A percentile compares a stretch with the other conserved stretches of the same genome.
Evolutionary conservation across 2,113 vertebrate genomes (phyloP).

Genomic region (Lota lota): DNA sequence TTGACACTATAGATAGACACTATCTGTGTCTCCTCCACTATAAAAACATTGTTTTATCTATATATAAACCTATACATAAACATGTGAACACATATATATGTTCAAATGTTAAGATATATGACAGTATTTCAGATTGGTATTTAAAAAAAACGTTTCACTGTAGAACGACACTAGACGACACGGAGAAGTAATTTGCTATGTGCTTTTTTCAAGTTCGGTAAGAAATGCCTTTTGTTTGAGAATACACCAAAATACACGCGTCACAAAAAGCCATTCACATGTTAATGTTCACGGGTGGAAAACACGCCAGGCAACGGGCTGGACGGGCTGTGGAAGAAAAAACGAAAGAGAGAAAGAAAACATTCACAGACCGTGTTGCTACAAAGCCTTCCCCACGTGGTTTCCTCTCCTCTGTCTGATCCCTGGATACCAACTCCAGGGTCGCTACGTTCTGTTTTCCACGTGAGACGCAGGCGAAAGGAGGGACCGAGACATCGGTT

Average conservation of each 20-base stretch:
- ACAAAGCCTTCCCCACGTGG: conserved; percentile 45
- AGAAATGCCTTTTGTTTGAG: conserved; percentile 58
- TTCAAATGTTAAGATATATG: conserved; percentile 8
- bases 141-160: conserved; percentile 55
- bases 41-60: conserved; percentile 39
- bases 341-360: conserved; percentile 17
- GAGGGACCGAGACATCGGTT: too few relatives aligned
- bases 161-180: conserved; percentile 64
- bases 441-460: too few relatives aligned
- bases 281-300: conserved; percentile 27
- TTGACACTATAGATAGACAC: conserved; percentile 40
- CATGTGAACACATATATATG: too few relatives aligned
- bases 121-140: conserved; percentile 13
- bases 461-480: too few relatives aligned
- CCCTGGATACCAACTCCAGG: neutral
- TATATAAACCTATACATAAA: too few relatives aligned
- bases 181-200: conserved; percentile 48
- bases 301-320: conserved; percentile 34
- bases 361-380: conserved; percentile 1
- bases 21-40: conserved; percentile 62
- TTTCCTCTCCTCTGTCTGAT: conserved; percentile 1
- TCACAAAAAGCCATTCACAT: conserved; percentile 66
- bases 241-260: conserved; percentile 68
- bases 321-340: neutral
- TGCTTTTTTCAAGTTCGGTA: conserved; percentile 34